These are phyloP conservation scores for Drepana falcataria DNA, from an alignment of 2,888 invertebrate species.

Conservation along the genomic window DNA sequence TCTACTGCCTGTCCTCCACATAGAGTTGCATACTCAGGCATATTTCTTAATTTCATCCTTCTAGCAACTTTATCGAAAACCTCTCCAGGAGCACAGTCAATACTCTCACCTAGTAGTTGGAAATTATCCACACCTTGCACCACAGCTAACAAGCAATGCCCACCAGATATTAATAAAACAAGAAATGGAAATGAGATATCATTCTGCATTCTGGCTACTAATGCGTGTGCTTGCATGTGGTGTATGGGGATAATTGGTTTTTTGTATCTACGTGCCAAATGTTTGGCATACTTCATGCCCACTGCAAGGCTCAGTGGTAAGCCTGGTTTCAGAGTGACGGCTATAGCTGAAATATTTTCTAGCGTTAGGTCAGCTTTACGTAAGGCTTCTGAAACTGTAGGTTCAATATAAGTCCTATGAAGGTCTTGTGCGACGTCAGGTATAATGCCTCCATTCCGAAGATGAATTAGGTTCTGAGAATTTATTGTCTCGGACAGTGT, in stretches of 20 bases:
- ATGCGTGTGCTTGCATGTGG: constrained; percentile 99
- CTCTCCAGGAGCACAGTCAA: constrained; percentile 96
- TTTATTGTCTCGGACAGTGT: constrained; percentile 89
- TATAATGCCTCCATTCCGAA: constrained; percentile 91
- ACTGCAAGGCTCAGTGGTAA: constrained; percentile 86
- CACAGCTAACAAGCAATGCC: constrained; percentile 91
- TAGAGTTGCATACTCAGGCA: constrained; percentile 84
- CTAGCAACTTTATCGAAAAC: constrained; percentile 95
- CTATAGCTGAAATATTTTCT: constrained; percentile 89
- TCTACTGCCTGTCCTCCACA: constrained; percentile 94
- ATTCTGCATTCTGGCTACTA: constrained; percentile 88
- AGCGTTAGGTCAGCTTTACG: constrained; percentile 78
- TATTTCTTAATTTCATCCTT: constrained; percentile 87
- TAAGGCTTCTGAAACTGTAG: constrained; percentile 85
- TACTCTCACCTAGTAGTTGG: constrained; percentile 86
- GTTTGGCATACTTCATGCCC: constrained; percentile 90
- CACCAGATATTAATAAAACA: constrained; percentile 94
- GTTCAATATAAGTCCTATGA: constrained; percentile 87
- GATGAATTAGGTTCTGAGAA: constrained; percentile 88
- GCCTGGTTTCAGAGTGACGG: constrained; percentile 93
- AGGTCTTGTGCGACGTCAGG: constrained; percentile 92
- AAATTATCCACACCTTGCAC: constrained; percentile 87
- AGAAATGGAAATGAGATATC: constrained; percentile 91
- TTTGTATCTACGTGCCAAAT: constrained; percentile 81
- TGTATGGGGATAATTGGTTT: constrained; percentile 97